Base-by-base conservation (phyloP, 37 sponge, comb jelly and placozoan species). In the Bolinopsis microptera region DNA sequence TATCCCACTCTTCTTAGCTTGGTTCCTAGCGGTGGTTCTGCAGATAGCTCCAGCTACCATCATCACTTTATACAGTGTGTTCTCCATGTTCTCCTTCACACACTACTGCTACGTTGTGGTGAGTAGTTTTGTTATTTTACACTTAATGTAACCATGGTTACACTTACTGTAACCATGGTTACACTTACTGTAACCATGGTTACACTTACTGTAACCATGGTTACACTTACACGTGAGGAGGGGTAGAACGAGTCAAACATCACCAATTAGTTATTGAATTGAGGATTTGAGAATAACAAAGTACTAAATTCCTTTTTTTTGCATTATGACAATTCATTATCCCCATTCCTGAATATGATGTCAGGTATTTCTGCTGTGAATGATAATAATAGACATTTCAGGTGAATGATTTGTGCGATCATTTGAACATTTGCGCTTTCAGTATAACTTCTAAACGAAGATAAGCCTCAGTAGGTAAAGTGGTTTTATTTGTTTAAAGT, bases 351-450 rank as follows among this genome's bases (percentile, higher is more conserved):
- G n/a, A n/a, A n/a, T n/a, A n/a, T n/a, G n/a, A n/a, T n/a, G n/a
- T n/a, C n/a, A n/a, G n/a, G n/a, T n/a, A n/a, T n/a, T n/a, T n/a
- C n/a, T n/a, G n/a, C n/a, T n/a, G n/a, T n/a, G n/a, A n/a, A n/a
- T n/a, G n/a, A n/a, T n/a, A n/a, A n/a, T n/a, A n/a, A n/a, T n/a
- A n/a, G n/a, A n/a, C n/a, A n/a, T 80, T 80, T 80, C 82, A 86
- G 90, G 48, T 86, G n/a, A 86, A 86, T 48, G 90, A 86, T 34
- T 25, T 86, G n/a, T 86, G 90, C 39, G 90, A 86, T 39, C 90
- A 86, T 34, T 39, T 86, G 90, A 86, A 86, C 90, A 86, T 86
- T 28, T 86, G 90, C 39, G 41, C 61, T 26, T 86, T 86, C 35
- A 39, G 41, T 34, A 86, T 86, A 28, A 86, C 90, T 21, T 41